phyloP scores from a whole-genome alignment of 2,888 invertebrate species.

The Oxyscelio sp. region DNA sequence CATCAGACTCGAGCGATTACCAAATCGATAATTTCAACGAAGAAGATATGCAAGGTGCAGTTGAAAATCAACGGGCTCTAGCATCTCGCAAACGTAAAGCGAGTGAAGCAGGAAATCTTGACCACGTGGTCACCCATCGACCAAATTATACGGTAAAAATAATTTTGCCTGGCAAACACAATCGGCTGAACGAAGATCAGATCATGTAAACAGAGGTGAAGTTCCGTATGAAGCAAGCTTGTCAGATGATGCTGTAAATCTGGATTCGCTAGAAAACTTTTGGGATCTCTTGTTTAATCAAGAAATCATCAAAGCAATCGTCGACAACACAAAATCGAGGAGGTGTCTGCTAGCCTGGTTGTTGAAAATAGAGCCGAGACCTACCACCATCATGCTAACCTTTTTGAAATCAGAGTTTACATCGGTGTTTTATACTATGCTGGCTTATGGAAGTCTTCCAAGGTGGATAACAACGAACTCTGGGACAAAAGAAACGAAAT shows the following conservation, averaged over 20 bases:
- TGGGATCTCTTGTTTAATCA: no score
- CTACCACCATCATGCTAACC: no score
- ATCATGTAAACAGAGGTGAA: conserved; percentile 38
- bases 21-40: no score
- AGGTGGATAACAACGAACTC: no score
- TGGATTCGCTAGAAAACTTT: conserved; percentile 39
- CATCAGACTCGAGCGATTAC: no score
- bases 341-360: conserved; percentile 32
- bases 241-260: conserved; percentile 36
- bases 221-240: conserved; percentile 35
- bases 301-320: no score
- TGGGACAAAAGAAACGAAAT: no score
- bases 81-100: no score
- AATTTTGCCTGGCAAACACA: conserved; percentile 30
- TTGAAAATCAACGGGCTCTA: no score
- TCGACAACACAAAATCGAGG: conserved; percentile 15
- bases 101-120: not conserved
- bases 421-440: not conserved
- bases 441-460: not conserved
- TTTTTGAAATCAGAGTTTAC: no score
- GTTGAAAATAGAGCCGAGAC: conserved; percentile 32
- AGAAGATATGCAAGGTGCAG: no score
- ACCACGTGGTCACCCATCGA: conserved; percentile 23
- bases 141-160: conserved; percentile 37
- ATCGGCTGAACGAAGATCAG: conserved; percentile 37